Percentiles rank a stretch among this genome's conserved stretches.
These are phyloP conservation scores for Pelochelys cantorii DNA, from an alignment of 2,797 vertebrate species.

Conservation along the genomic window DNA sequence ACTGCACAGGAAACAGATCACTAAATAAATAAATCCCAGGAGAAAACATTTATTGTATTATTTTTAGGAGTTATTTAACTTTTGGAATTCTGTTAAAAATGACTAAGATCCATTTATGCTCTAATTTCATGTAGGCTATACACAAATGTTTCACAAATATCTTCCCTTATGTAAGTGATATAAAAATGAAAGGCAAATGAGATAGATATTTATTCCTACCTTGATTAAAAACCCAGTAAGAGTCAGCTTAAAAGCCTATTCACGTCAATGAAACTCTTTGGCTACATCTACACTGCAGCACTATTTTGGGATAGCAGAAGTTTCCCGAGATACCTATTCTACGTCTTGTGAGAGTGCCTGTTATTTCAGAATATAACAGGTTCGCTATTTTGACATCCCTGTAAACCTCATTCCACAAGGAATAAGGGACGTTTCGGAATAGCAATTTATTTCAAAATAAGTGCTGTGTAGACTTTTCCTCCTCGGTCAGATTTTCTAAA, in stretches of 20 bases:
- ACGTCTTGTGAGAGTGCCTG: too few relatives aligned
- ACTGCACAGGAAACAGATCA: neutral
- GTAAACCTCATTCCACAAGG: too few relatives aligned
- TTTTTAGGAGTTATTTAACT: neutral
- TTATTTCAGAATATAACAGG: too few relatives aligned
- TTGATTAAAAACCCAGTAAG: neutral
- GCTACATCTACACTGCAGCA: too few relatives aligned
- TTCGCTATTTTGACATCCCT: too few relatives aligned
- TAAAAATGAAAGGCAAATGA: neutral
- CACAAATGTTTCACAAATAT: neutral
- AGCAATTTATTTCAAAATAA: too few relatives aligned
- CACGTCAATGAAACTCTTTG: neutral
- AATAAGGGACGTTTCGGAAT: too few relatives aligned
- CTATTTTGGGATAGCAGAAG: too few relatives aligned
- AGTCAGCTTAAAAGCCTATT: neutral
- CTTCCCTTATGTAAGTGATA: neutral
- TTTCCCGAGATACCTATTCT: too few relatives aligned
- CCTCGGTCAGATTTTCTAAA: too few relatives aligned
- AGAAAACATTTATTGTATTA: neutral
- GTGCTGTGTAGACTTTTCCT: too few relatives aligned
- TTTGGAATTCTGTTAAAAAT: neutral
- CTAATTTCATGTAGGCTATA: neutral
- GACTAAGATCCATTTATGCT: fast-evolving
- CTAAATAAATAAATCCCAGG: neutral
- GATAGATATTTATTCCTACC: neutral